Base-by-base conservation (phyloP, 2,797 vertebrate species). In the Cirrhinus molitorella region DNA sequence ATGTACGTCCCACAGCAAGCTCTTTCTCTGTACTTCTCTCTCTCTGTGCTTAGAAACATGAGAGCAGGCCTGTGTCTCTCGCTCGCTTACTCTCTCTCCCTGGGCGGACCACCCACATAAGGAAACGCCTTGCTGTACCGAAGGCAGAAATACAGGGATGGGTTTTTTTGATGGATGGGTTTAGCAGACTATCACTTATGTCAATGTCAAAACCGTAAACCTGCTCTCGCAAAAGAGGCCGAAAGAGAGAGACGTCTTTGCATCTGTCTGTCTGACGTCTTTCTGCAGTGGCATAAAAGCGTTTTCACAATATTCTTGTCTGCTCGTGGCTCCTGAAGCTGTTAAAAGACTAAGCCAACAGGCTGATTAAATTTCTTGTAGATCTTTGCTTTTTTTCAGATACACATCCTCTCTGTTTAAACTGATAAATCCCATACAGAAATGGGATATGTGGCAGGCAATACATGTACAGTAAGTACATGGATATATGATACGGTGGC, bases 91-190 rank as follows among this genome's bases (percentile, higher is more conserved):
- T 73, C 81, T 83, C 84, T 81, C 85, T 84, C 80, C 47, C 78
- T 25, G 65, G 88, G 90, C 57, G 91, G 95, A 95, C 95, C 95
- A 96, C 95, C 94, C 95, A 94, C 94, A 94, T 90, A 92, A 92
- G 92, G 94, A 95, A 94, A 95, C 93, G 92, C 92, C 94, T 93
- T 85, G 92, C 92, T 91, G 90, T 92, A 93, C 92, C 87, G 77
- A 86, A 88, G 91, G 92, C 92, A 90, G 89, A 90, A 88, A 91
- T 87, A 90, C 91, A 93, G 91, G 90, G 92, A 92, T 89, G 91
- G 91, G 85, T 16, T 83, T 80, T 91, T 92, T 88, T 92, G 92
- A 92, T 87, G 91, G 92, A 94, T 93, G 89, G 91, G 91, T 94
- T 94, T 92, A 94, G 92, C 92, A 93, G 90, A 91, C 92, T 92